Conservation (phyloP, 1,140 invertebrate genomes). For the Hydropsyche tenuis region DNA sequence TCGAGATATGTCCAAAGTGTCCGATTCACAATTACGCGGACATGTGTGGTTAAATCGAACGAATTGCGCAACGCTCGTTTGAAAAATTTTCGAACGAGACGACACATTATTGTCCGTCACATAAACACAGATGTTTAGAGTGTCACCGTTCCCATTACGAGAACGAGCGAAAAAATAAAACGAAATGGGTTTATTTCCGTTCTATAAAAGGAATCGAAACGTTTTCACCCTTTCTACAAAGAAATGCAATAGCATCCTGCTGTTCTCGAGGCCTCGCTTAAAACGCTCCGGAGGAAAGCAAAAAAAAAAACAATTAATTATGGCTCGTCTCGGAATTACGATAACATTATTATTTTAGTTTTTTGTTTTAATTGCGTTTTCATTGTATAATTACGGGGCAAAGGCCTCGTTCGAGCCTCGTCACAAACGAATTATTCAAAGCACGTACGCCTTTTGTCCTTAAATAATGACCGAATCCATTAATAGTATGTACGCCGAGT, state of each 20-base stretch:
- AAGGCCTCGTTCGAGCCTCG: background rate
- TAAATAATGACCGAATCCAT: constrained; percentile 19
- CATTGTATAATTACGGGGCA: background rate
- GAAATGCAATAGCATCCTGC: constrained; percentile 8
- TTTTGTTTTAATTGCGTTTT: too few relatives aligned
- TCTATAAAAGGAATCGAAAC: background rate
- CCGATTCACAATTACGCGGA: background rate
- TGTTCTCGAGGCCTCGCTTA: background rate
- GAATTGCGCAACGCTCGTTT: background rate
- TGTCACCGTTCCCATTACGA: background rate
- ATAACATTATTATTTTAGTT: too few relatives aligned
- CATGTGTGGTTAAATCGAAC: background rate
- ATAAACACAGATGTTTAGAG: background rate
- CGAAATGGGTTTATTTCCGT: constrained; percentile 5
- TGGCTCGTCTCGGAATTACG: background rate
- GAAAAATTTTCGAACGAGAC: background rate
- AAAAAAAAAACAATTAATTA: background rate
- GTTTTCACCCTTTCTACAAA: background rate
- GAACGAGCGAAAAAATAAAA: background rate
- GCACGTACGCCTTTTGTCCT: constrained; percentile 5
- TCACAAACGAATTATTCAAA: constrained; percentile 3
- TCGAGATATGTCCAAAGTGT: background rate
- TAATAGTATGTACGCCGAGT: background rate
- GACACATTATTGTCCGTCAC: background rate
- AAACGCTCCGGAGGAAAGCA: background rate